Evolutionary conservation across 2,888 invertebrate species (phyloP), one percentile per base, ranked within the genome.

Genomic region (Drepana falcataria): DNA sequence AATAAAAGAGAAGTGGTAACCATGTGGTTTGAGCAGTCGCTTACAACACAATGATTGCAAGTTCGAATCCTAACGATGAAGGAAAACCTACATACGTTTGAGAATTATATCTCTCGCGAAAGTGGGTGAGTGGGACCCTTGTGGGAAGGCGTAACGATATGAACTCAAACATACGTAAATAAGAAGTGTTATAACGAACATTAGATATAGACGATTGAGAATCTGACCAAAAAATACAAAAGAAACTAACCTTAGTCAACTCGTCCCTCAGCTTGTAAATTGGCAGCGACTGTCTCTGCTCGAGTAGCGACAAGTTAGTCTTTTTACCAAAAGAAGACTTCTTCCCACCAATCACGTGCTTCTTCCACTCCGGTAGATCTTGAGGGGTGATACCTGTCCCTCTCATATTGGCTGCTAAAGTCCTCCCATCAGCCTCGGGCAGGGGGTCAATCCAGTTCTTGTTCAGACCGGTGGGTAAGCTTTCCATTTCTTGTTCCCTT

Each of bases 331-430:
- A 99, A 0, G 99, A 98, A 0, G 98, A 98, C 79, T 99, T 99
- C 79, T 98, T 97, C 0, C 98, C 99, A 2, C 98, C 99, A 56
- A 98, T 98, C 0, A 99, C 97, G 75, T 99, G 98, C 73, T 98
- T 98, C 85, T 99, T 99, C 99, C 99, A 99, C 81, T 99, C 99
- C 0, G 99, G 99, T 60, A 99, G 91, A 75, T 99, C 99, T 78
- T 96, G 96, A 0, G 95, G 94, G 53, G 95, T 94, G 34, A 96
- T 87, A 0, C 96, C 98, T 35, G 97, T 94, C 0, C 97, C 98
- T 51, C 97, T 92, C 92, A 96, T 94, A 68, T 95, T 96, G 0
- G 95, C 95, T 0, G 96, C 95, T 21, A 95, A 73, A 0, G 95
- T 93, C 48, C 95, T 91, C 0, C 94, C 93, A 58, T 95, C 95